Conservation (phyloP, 2,888 invertebrate genomes). For the Latrodectus hesperus region DNA sequence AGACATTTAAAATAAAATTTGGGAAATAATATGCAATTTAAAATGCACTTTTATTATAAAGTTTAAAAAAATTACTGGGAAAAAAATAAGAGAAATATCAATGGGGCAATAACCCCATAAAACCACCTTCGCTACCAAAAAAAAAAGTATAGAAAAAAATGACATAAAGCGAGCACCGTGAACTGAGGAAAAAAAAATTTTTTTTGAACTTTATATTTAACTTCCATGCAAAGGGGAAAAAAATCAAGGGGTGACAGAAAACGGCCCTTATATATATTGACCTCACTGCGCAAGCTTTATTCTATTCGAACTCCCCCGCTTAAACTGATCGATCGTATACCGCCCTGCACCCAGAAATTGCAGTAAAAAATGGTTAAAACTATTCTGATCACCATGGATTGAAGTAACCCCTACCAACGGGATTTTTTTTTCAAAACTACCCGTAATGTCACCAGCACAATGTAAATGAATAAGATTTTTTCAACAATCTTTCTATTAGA, state of each 20-base stretch:
- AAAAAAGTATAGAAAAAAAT: conserved; percentile 22
- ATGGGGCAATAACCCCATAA: conserved; percentile 64
- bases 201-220: conserved; percentile 46
- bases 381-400: conserved; percentile 7
- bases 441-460: conserved; percentile 38
- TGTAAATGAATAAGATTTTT: conserved; percentile 29
- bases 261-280: conserved; percentile 46
- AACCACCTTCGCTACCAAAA: conserved; percentile 59
- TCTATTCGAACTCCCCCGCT: conserved; percentile 57
- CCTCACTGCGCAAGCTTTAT: conserved; percentile 39
- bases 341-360: neutral
- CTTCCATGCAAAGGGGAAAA: conserved; percentile 31
- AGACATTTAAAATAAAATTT: too few species aligned
- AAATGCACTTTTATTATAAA: neutral
- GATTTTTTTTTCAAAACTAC: conserved; percentile 22
- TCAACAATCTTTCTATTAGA: conserved; percentile 3
- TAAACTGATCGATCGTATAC: conserved; percentile 56
- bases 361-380: conserved; percentile 10
- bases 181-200: conserved; percentile 54
- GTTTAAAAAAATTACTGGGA: neutral
- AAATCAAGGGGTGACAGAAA: conserved; percentile 66
- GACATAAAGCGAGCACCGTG: conserved; percentile 39
- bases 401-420: conserved; percentile 18
- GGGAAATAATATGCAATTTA: neutral
- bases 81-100: neutral